phyloP scores from a whole-genome alignment of 2,797 vertebrate species.

The Cossypha niveicapilla region DNA sequence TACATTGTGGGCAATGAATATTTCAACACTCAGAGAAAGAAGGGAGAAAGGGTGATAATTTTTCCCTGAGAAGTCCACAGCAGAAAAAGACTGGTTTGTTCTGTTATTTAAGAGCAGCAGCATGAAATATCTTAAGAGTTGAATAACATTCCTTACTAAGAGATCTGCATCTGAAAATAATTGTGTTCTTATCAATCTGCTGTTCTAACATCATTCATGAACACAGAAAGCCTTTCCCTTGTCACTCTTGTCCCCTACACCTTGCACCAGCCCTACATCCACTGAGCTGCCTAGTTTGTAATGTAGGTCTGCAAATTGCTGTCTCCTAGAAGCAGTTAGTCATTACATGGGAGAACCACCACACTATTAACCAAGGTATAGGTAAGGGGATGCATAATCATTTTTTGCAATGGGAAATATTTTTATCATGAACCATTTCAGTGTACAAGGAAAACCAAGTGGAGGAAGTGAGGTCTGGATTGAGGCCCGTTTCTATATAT shows the following conservation, averaged over 20 bases:
- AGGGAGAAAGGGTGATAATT: not conserved
- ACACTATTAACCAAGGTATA: not conserved
- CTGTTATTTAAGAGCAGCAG: not conserved
- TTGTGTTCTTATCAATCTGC: not conserved
- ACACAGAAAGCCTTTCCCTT: not conserved
- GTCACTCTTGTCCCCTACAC: not conserved
- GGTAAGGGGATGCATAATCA: not conserved
- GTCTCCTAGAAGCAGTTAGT: not conserved
- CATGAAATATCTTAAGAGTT: not conserved
- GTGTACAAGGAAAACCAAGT: not conserved
- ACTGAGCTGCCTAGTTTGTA: not conserved
- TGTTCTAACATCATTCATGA: not conserved
- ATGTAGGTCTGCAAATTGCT: not conserved
- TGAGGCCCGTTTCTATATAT: not conserved
- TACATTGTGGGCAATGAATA: not conserved
- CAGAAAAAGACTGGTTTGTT: not conserved
- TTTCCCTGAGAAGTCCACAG: not conserved
- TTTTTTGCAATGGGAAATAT: not conserved
- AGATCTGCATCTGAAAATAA: not conserved
- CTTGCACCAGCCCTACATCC: not conserved
- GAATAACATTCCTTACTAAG: not conserved
- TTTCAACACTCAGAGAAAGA: not conserved
- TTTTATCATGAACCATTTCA: not conserved
- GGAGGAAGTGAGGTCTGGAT: not conserved
- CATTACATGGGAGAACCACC: not conserved